Conservation (phyloP, 2,113 vertebrate genomes). For the Epinephelus moara region DNA sequence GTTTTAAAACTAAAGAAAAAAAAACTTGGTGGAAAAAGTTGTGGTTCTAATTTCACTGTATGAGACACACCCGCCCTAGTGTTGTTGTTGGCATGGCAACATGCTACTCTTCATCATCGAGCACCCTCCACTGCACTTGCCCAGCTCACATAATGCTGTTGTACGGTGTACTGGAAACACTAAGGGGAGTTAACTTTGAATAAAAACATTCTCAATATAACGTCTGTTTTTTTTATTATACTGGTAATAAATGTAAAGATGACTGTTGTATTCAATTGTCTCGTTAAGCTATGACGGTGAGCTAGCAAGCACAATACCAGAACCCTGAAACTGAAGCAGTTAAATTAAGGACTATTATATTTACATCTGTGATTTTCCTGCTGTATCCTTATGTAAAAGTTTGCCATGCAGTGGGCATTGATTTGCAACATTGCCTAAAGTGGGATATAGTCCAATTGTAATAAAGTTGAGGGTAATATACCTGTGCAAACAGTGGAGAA, state of each 20-base stretch:
- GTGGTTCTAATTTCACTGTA: slow-evolving; percentile 82
- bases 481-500: no score
- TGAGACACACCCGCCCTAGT: slow-evolving; percentile 75
- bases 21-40: slow-evolving; percentile 70
- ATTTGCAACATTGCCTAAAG: not conserved
- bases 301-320: not conserved
- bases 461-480: no score
- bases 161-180: slow-evolving; percentile 81
- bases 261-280: not conserved
- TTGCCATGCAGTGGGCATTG: not conserved
- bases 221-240: not conserved
- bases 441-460: no score
- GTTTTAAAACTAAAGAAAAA: slow-evolving; percentile 77
- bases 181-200: slow-evolving; percentile 85
- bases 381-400: not conserved
- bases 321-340: not conserved
- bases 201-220: slow-evolving; percentile 87
- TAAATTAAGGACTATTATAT: no score
- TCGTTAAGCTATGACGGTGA: no score
- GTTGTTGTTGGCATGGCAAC: slow-evolving; percentile 76
- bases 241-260: not conserved
- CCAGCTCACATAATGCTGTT: slow-evolving; percentile 78
- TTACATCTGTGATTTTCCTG: no score
- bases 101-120: slow-evolving; percentile 73
- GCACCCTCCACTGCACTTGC: slow-evolving; percentile 76